Conservation (phyloP, 2,113 vertebrate genomes). For the Shinisaurus crocodilurus region DNA sequence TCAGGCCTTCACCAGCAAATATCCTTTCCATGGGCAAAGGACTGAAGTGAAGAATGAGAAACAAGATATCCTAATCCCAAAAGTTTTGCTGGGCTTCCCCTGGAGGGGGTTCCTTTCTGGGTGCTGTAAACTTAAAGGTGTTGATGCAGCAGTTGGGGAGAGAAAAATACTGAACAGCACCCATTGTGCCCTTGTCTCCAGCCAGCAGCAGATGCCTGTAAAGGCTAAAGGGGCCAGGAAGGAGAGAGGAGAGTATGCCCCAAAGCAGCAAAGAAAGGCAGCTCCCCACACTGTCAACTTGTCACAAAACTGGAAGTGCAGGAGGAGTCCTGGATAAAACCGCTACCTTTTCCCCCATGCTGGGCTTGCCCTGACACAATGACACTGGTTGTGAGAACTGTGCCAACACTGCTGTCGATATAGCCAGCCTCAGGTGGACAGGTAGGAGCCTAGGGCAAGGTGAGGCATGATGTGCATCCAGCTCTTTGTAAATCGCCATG, state of each 20-base stretch:
- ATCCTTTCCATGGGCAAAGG: neutral
- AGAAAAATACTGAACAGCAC: neutral
- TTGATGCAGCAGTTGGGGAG: neutral
- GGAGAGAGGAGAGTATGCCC: neutral
- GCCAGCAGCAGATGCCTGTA: neutral
- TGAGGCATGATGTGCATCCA: neutral
- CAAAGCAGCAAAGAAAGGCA: neutral
- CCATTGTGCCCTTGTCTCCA: neutral
- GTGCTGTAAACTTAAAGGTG: neutral
- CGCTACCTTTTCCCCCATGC: neutral
- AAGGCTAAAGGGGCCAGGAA: neutral
- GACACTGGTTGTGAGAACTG: neutral
- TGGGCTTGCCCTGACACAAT: neutral
- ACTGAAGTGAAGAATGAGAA: neutral
- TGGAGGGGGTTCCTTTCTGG: neutral
- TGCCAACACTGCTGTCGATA: neutral
- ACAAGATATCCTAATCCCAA: neutral
- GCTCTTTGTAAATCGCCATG: neutral
- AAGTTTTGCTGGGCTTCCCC: neutral
- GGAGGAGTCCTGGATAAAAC: neutral
- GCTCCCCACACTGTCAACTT: neutral
- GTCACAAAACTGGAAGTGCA: neutral
- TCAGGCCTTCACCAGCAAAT: neutral
- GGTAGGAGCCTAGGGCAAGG: neutral
- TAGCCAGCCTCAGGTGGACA: neutral